phyloP scores from a whole-genome alignment of 2,888 invertebrate species.

The Diaperis boleti region DNA sequence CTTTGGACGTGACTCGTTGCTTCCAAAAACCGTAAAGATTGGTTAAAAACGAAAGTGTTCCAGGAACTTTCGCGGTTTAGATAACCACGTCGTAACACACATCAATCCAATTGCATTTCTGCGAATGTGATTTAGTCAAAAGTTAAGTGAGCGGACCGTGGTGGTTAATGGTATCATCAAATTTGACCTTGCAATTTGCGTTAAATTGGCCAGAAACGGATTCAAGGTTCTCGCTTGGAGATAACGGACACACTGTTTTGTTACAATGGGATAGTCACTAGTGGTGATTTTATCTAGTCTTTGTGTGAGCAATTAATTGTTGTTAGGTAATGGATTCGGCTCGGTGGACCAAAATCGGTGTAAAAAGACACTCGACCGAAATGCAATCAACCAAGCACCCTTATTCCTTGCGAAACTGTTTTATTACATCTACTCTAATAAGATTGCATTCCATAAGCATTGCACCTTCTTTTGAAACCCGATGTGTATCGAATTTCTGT shows the following conservation, averaged over 20 bases:
- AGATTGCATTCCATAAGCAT: neutral
- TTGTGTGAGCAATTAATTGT: neutral
- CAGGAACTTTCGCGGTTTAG: conserved; percentile 9
- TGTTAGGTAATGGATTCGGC: neutral
- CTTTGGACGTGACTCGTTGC: neutral
- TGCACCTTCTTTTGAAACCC: neutral
- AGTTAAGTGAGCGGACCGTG: conserved; percentile 26
- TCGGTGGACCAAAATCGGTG: too few species aligned
- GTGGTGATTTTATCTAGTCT: conserved; percentile 17
- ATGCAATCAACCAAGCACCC: neutral
- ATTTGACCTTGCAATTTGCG: conserved; percentile 42
- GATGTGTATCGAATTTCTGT: neutral
- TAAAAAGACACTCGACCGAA: too few species aligned
- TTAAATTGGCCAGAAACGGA: conserved; percentile 41
- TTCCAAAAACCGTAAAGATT: neutral
- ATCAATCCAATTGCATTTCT: conserved; percentile 35
- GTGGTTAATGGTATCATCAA: conserved; percentile 35
- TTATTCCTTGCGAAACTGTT: neutral
- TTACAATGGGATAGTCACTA: conserved; percentile 24
- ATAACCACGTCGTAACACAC: conserved; percentile 12
- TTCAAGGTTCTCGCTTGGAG: conserved; percentile 44
- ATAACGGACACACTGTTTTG: conserved; percentile 16
- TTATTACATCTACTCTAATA: neutral
- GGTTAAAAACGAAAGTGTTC: neutral
- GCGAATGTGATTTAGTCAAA: conserved; percentile 40